Conservation (phyloP, 1,140 invertebrate species). For the Ephestia elutella region DNA sequence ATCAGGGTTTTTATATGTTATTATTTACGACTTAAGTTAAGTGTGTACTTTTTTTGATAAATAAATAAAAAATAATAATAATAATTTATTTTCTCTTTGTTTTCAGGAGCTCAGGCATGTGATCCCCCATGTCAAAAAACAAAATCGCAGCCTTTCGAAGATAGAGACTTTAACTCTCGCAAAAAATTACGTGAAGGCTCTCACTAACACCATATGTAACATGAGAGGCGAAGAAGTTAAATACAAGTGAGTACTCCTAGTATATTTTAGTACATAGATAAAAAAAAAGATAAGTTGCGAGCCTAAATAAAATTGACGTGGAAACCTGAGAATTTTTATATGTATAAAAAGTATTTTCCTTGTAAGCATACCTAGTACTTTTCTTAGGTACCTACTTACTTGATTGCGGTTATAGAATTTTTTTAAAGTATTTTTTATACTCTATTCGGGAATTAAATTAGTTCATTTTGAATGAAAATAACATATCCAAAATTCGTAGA, state of each 20-base stretch:
- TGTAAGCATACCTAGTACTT: no score
- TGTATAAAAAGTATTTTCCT: no score
- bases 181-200: conserved; percentile 94
- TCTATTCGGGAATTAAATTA: no score
- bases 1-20: neutral
- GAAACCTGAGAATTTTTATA: no score
- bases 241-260: conserved; percentile 46
- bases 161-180: conserved; percentile 93
- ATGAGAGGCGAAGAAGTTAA: conserved; percentile 53
- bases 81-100: conserved; percentile 31
- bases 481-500: no score
- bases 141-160: conserved; percentile 86
- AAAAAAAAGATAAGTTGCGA: no score
- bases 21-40: neutral
- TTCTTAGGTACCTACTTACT: no score
- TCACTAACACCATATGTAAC: conserved; percentile 87
- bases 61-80: neutral
- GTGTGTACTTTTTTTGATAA: no score
- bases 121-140: conserved; percentile 93
- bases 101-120: conserved; percentile 89
- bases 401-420: no score
- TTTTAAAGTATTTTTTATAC: no score
- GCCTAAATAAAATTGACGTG: no score
- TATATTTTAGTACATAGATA: neutral
- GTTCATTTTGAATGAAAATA: no score